Evolutionary conservation across 2,113 vertebrate species (phyloP).

Genomic region (Herpailurus yagouaroundi): DNA sequence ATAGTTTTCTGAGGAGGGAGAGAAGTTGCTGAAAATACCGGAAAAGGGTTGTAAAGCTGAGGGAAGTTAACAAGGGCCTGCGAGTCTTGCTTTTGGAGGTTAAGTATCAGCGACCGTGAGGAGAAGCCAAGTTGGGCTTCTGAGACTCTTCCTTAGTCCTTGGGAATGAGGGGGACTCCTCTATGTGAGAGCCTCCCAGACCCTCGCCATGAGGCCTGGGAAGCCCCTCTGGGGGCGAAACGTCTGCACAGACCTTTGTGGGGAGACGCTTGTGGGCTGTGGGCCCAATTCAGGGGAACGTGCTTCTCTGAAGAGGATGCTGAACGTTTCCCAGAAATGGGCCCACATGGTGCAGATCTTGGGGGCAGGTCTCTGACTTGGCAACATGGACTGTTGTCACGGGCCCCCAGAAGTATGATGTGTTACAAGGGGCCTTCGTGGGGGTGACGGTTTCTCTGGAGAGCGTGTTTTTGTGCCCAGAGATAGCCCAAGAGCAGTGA

Average conservation of each 20-base stretch:
- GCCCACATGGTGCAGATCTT: not conserved
- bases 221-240: not conserved
- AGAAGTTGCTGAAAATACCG: slow-evolving; percentile 34
- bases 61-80: not conserved
- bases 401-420: not conserved
- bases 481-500: not conserved
- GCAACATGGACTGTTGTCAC: accelerated
- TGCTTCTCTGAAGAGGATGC: slow-evolving; percentile 20
- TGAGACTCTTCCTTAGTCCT: not conserved
- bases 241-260: not conserved
- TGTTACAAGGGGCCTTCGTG: accelerated
- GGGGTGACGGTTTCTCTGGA: not conserved
- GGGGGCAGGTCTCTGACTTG: not conserved
- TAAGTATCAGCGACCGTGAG: not conserved
- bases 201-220: not conserved
- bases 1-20: slow-evolving; percentile 45
- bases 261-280: slow-evolving; percentile 11
- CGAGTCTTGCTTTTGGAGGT: not conserved
- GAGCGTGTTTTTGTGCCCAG: not conserved
- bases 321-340: slow-evolving; percentile 48
- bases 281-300: slow-evolving; percentile 12
- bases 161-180: not conserved
- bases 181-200: not conserved
- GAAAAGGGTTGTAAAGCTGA: slow-evolving; percentile 45
- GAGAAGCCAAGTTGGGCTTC: not conserved